Percentiles rank a stretch among this genome's conserved stretches.
These are phyloP conservation scores for Vidua chalybeata DNA, from an alignment of 2,113 vertebrate species.

Conservation along the genomic window DNA sequence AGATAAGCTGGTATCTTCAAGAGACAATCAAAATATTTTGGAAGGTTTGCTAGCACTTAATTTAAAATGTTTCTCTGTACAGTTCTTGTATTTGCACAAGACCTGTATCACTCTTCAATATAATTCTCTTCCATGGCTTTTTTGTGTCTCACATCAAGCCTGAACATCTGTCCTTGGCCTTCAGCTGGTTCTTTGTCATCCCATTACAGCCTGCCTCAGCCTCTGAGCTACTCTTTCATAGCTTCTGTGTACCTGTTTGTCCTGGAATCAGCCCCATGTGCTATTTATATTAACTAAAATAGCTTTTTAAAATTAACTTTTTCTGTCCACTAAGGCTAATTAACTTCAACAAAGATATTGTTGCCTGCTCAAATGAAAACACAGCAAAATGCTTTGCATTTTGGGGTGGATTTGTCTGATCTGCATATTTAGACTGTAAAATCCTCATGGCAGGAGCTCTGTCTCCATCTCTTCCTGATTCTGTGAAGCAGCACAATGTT, in stretches of 20 bases:
- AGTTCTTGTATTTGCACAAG: background rate
- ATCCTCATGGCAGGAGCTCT: background rate
- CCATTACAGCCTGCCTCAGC: background rate
- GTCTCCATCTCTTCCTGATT: background rate
- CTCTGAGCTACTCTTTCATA: background rate
- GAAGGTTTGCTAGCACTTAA: background rate
- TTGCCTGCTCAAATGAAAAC: background rate
- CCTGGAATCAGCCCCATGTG: background rate
- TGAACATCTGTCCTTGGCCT: background rate
- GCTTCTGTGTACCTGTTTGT: background rate
- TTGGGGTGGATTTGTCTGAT: background rate
- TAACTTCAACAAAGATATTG: background rate
- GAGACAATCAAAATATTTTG: background rate
- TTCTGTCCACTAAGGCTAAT: background rate
- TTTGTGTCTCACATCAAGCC: background rate
- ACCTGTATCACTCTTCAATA: background rate
- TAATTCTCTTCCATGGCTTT: background rate
- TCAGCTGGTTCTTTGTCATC: background rate
- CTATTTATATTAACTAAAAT: background rate
- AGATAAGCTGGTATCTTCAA: background rate
- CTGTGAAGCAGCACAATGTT: background rate
- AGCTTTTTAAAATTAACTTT: background rate
- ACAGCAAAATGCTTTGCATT: background rate
- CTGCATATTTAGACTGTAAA: background rate
- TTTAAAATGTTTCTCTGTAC: background rate